Conservation (phyloP, 2,797 vertebrate species). For the Lycodopsis pacificus region DNA sequence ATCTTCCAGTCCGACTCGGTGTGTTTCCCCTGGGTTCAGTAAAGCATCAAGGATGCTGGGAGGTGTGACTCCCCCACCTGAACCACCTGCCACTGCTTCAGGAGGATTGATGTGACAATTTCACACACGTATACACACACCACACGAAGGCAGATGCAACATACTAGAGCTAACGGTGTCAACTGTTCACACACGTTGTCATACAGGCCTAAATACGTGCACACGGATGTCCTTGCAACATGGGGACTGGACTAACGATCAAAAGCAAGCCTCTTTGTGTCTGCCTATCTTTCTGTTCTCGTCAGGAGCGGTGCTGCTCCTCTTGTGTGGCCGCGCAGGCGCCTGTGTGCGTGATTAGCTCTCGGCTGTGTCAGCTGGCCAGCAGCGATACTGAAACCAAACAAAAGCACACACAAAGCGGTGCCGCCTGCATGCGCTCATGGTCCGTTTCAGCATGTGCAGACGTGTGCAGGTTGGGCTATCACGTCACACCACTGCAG, state of each 20-base stretch:
- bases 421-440: constrained; percentile 5
- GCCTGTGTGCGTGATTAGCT: constrained; percentile 58
- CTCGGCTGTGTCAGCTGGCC: constrained; percentile 57
- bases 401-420: constrained; percentile 58
- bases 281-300: constrained; percentile 50
- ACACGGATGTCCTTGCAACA: constrained; percentile 33
- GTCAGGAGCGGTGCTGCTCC: constrained; percentile 27
- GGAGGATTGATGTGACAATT: constrained; percentile 67
- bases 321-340: constrained; percentile 39
- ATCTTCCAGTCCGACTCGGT: constrained; percentile 58
- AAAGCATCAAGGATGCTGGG: constrained; percentile 70
- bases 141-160: constrained; percentile 28
- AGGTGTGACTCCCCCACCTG: constrained; percentile 54
- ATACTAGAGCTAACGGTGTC: constrained; percentile 33
- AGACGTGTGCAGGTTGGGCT: constrained; percentile 26
- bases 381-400: constrained; percentile 64
- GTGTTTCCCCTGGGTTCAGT: constrained; percentile 62
- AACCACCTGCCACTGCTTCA: constrained; percentile 59
- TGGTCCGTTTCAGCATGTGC: constrained; percentile 35
- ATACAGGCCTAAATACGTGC: constrained; percentile 1
- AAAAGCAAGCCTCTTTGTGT: constrained; percentile 46
- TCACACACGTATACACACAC: constrained; percentile 33
- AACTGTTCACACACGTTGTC: constrained; percentile 14
- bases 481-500: constrained; percentile 20
- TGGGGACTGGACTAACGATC: constrained; percentile 38